Evolutionary conservation across 2,113 vertebrate species (phyloP), one percentile per base, ranked within the genome.

Genomic region (Megaceryle torquata): DNA sequence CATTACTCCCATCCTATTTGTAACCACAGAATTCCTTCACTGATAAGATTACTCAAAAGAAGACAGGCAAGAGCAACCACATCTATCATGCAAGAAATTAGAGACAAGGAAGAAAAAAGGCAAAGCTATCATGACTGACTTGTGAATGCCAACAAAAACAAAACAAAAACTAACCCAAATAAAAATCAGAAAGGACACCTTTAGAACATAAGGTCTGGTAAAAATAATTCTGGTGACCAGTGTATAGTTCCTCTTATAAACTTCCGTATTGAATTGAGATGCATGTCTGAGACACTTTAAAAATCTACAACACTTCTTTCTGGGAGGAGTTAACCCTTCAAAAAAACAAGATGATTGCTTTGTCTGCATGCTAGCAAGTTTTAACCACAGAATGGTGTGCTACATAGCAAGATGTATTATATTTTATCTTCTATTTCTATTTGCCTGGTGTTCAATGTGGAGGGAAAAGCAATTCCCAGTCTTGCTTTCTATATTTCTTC

Each of bases 11-110:
- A 80, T 70, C 67, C 82, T 92, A 93, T 93, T 80, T 82, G 65
- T 76, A 95, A 94, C 81, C 69, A 75, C 86, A 94, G 77, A 90
- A 90, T 78, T 83, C 72, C 89, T 75, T 63, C 89, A 82, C 69
- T 88, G 95, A 95, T 95, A 96, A 96, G 86, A 91, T 92, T 91
- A 95, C 69, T 65, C 80, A 78, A 86, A 33, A 84, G 69, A 90
- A 83, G 33, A 92, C 69, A 87, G 60, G 41, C 83, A 96, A 69
- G 54, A 88, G 25, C 17, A 91, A 79, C 69, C 69, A 94, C 86
- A 96, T 94, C 92, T 71, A 96, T 91, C 93, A 92, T 54, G 48
- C 56, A 79, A 92, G 57, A 95, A 91, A 79, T 48, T 29, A 88
- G 24, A 93, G 53, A 93, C 51, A 81, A 68, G 28, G 37, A 21